Evolutionary conservation across 2,797 vertebrate species (phyloP).

Genomic region (Okamejei kenojei): DNA sequence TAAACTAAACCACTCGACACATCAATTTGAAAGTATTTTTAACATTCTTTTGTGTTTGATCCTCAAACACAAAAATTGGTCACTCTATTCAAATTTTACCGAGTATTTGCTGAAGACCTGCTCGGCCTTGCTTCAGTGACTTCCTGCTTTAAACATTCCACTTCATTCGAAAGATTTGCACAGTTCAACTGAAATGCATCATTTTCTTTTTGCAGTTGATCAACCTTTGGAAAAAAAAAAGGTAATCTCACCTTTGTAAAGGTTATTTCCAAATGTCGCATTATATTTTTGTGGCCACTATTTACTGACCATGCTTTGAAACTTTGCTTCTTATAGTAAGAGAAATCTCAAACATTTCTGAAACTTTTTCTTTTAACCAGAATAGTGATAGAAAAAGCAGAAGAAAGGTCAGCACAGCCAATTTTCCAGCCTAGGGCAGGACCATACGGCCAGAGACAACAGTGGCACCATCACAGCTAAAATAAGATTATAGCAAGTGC

Average conservation of each 20-base stretch:
- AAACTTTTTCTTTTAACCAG: not conserved
- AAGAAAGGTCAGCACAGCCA: not conserved
- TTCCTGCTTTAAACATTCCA: constrained; percentile 63
- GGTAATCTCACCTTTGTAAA: not conserved
- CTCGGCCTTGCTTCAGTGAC: constrained; percentile 47
- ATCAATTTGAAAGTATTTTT: not conserved
- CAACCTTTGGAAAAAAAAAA: constrained; percentile 54
- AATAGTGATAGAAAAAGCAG: not conserved
- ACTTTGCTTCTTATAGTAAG: not conserved
- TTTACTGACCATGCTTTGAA: not conserved
- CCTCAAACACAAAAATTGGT: not conserved
- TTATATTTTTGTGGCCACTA: not conserved
- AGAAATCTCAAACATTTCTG: not conserved
- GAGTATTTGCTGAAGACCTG: not conserved
- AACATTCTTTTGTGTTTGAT: not conserved
- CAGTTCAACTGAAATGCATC: constrained; percentile 56
- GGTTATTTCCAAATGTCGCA: not conserved
- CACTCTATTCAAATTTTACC: not conserved
- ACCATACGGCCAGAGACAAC: no score
- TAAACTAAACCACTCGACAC: not conserved
- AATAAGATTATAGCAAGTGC: not conserved
- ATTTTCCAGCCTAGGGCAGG: not conserved
- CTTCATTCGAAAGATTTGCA: constrained; percentile 61
- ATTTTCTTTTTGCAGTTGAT: constrained; percentile 63
- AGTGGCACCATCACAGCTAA: not conserved